phyloP scores from a whole-genome alignment of 1,140 invertebrate genomes.

The Leucophenga varia region DNA sequence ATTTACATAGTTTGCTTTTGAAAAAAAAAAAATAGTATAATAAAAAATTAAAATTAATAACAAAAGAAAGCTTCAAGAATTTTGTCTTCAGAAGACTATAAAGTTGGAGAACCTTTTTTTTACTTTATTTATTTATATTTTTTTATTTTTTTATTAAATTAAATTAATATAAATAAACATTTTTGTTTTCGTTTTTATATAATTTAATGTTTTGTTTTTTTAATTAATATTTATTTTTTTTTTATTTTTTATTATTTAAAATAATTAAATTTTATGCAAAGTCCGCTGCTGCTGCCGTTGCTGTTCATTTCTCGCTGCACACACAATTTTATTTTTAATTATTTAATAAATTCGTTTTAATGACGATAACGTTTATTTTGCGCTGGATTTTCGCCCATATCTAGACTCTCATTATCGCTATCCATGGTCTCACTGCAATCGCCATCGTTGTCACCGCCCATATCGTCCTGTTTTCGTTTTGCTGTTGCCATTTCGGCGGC shows the following conservation, averaged over 20 bases:
- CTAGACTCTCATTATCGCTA: slow-evolving; percentile 55
- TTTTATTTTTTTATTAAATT: slow-evolving; percentile 4
- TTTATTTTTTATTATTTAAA: no score
- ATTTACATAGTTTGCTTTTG: no score
- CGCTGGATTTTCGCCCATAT: slow-evolving; percentile 50
- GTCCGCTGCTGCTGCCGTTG: neutral
- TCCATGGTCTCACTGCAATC: slow-evolving; percentile 67
- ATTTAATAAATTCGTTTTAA: slow-evolving; percentile 50
- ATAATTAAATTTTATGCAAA: no score
- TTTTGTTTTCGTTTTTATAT: no score
- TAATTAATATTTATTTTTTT: no score
- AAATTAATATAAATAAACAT: slow-evolving; percentile 17
- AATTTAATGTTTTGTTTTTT: neutral
- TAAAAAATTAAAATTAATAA: no score
- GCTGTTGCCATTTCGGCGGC: slow-evolving; percentile 98
- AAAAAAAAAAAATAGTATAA: no score
- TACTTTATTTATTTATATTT: slow-evolving; percentile 2
- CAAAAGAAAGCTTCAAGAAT: no score
- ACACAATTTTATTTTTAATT: slow-evolving; percentile 13
- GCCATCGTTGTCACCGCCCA: slow-evolving; percentile 69
- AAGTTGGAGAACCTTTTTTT: slow-evolving; percentile 44
- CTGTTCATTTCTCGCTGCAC: slow-evolving; percentile 6
- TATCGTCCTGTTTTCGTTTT: slow-evolving; percentile 93
- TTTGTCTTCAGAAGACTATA: slow-evolving; percentile 51
- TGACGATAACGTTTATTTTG: slow-evolving; percentile 51